Conservation (phyloP, 1,140 invertebrate species). For the Cotesia vestalis region DNA sequence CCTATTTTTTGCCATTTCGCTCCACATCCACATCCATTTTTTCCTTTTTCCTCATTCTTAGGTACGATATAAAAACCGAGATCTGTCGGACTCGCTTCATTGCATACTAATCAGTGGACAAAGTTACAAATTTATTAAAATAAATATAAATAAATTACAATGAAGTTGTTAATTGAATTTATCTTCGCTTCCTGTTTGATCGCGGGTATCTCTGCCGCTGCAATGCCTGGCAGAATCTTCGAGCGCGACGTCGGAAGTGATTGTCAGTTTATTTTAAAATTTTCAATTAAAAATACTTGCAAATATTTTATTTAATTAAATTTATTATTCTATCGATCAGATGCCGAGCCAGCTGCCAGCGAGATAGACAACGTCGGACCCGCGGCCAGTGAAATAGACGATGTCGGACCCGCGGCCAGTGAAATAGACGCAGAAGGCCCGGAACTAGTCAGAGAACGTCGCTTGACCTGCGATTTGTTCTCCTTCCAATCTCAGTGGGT, state of each 20-base stretch:
- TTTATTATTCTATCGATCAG: neutral
- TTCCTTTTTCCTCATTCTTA: too few relatives aligned
- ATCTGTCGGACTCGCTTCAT: neutral
- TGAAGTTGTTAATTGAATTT: constrained; percentile 29
- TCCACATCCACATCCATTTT: too few relatives aligned
- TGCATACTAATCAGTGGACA: neutral
- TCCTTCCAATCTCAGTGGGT: constrained; percentile 44
- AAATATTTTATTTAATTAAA: neutral
- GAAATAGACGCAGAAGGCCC: neutral
- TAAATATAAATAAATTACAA: neutral
- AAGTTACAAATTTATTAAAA: neutral
- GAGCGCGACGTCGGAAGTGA: neutral
- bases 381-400: neutral
- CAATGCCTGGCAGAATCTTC: constrained; percentile 20
- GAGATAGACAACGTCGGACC: neutral
- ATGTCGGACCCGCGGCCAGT: neutral
- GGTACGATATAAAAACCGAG: neutral
- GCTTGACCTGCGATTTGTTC: constrained; percentile 48
- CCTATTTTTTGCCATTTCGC: too few relatives aligned
- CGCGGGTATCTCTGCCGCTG: constrained; percentile 20
- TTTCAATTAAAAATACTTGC: neutral
- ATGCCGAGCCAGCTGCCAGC: neutral
- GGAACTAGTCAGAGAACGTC: constrained; percentile 19
- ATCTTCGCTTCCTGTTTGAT: constrained; percentile 15
- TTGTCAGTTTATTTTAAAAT: neutral